Conservation (phyloP, 2,888 invertebrate genomes). For the Adineta ricciae region DNA sequence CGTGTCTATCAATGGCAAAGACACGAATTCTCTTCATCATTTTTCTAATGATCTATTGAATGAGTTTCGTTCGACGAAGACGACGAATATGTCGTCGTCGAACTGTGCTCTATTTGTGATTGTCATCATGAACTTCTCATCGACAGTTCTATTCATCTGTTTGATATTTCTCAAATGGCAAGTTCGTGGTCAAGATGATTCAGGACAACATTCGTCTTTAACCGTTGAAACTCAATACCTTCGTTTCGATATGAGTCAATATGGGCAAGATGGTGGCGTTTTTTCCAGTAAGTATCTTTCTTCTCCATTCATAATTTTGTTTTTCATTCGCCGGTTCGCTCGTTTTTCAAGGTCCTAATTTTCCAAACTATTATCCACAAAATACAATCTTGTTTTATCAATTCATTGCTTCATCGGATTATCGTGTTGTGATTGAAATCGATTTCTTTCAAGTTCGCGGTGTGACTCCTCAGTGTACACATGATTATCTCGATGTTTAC, state of each 20-base stretch:
- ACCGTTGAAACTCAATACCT: conserved; percentile 19
- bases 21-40: not conserved
- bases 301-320: not conserved
- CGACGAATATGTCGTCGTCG: not conserved
- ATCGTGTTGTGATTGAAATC: not conserved
- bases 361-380: conserved; percentile 16
- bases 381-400: conserved; percentile 5
- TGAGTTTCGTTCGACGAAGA: not conserved
- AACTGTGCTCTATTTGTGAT: not conserved
- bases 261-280: not conserved
- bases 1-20: too few species aligned
- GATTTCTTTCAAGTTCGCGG: conserved; percentile 3
- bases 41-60: not conserved
- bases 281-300: not conserved
- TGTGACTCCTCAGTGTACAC: conserved; percentile 2
- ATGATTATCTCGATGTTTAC: conserved; percentile 20
- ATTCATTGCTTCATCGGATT: not conserved
- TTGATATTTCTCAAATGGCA: not conserved
- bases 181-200: not conserved
- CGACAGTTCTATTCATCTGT: not conserved
- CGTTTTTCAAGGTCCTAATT: conserved; percentile 6
- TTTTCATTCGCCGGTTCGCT: too few species aligned
- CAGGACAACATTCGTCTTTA: not conserved
- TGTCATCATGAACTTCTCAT: not conserved
- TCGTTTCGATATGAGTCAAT: not conserved